Conservation (phyloP, 2,888 invertebrate genomes). For the Linnaemya tessellans region DNA sequence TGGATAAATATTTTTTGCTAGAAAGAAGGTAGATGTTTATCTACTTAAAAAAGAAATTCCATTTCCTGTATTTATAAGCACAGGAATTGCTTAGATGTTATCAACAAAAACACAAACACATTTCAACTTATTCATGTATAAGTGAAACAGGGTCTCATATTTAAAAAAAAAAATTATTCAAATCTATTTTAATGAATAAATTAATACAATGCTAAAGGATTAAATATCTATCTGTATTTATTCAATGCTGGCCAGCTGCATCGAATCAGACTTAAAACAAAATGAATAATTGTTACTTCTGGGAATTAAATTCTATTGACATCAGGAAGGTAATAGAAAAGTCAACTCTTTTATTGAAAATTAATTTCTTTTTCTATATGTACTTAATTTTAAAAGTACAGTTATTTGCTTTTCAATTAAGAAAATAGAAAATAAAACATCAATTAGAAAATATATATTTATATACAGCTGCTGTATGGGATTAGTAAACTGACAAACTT, state of each 20-base stretch:
- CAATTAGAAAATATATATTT: no score
- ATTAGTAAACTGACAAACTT: no score
- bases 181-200: not conserved
- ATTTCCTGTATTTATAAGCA: not conserved
- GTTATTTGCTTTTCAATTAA: no score
- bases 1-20: not conserved
- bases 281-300: not conserved
- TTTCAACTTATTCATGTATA: not conserved
- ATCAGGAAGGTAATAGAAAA: no score
- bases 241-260: not conserved
- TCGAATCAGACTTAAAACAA: not conserved
- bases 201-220: not conserved
- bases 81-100: not conserved
- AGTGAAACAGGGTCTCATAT: not conserved
- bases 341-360: no score
- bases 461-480: no score
- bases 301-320: no score
- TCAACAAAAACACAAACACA: not conserved
- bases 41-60: not conserved
- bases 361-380: no score
- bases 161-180: not conserved
- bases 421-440: no score
- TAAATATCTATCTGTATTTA: not conserved
- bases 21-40: not conserved
- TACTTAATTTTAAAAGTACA: no score